Evolutionary conservation across 2,888 invertebrate species (phyloP).

Genomic region (Eupithecia subumbrata): DNA sequence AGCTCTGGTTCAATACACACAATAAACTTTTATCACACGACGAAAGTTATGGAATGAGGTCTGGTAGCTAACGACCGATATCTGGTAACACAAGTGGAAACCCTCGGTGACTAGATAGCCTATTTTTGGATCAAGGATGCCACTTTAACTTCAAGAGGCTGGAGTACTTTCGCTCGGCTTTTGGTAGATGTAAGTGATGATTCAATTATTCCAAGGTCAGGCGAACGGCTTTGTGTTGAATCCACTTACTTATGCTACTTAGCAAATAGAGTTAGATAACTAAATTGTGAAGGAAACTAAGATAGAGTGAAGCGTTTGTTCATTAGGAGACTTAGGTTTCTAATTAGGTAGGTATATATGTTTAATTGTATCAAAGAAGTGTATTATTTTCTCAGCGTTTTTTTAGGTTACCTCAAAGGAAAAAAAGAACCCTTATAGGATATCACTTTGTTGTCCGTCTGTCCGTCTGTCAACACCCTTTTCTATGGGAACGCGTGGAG

Average conservation of each 20-base stretch:
- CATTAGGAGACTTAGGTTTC: neutral
- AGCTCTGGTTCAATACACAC: slow-evolving; percentile 37
- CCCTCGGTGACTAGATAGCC: slow-evolving; percentile 38
- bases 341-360: no score
- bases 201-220: slow-evolving; percentile 20
- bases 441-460: no score
- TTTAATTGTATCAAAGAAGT: no score
- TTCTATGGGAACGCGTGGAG: no score
- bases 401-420: no score
- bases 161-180: slow-evolving; percentile 18
- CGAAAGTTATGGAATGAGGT: slow-evolving; percentile 41
- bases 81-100: slow-evolving; percentile 42
- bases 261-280: slow-evolving; percentile 2
- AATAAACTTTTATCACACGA: slow-evolving; percentile 43
- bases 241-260: slow-evolving; percentile 1
- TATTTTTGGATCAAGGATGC: slow-evolving; percentile 40
- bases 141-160: slow-evolving; percentile 40
- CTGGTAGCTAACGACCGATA: slow-evolving; percentile 43
- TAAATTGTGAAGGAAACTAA: neutral
- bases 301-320: neutral
- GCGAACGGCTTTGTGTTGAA: neutral
- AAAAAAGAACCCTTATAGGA: no score
- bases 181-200: slow-evolving; percentile 18
- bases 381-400: no score
- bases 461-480: no score